Evolutionary conservation across 2,113 vertebrate genomes (phyloP), one percentile per base, ranked within the genome.

Genomic region (Cheilinus undulatus): DNA sequence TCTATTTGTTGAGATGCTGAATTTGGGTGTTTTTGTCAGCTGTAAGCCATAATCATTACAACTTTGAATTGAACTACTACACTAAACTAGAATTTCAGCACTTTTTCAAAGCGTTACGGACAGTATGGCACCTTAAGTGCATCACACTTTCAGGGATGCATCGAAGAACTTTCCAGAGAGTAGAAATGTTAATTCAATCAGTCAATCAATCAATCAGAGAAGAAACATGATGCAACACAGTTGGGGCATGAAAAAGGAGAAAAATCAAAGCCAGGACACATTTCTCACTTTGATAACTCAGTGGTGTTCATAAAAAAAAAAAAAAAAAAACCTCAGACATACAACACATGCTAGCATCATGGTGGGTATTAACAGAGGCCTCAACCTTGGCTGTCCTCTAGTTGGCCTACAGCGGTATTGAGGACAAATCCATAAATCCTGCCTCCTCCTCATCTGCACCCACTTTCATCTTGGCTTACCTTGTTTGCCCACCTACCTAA

Each of bases 401-500:
- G 46, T 6, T 34, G 24, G 42, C 69, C 69, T 36, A 22, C 11
- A 27, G 27, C 38, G 34, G 30, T 64, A 43, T 3, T 43, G 48
- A 78, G 50, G 69, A 69, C 53, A 58, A 36, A 74, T 59, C 72
- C 76, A 73, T 71, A 74, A 81, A 86, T 77, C 69, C 58, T 8
- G 66, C 49, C 72, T 70, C 68, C 28, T 52, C 54, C 50, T 84
- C 75, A 72, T 62, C 63, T 60, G 67, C 0, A 69, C 57, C 68
- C 64, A 49, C 85, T 84, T 80, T 87, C 78, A 83, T 86, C 81
- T 86, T 20, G 22, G 64, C 65, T 69, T 52, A 84, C 83, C 76
- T 81, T 73, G 74, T 77, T 68, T 76, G 64, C 72, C 70, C 76
- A 64, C 85, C 81, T 73, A 81, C 80, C 62, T 58, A 42, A 84